Conservation (phyloP, 2,113 vertebrate genomes). For the Vireo altiloquus region DNA sequence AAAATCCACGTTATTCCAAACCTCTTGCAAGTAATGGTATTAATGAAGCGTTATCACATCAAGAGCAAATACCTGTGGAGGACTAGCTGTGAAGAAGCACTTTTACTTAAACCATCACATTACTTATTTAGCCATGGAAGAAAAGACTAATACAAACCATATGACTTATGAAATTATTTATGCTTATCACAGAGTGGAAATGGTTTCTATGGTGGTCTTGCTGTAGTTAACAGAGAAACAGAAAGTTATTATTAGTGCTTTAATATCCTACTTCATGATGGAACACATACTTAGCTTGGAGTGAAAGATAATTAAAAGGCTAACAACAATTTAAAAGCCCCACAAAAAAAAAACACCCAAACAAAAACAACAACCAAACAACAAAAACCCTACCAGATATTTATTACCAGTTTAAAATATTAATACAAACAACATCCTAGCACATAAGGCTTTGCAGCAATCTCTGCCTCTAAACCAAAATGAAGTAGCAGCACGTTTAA, state of each 20-base stretch:
- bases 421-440: not conserved
- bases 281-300: not conserved
- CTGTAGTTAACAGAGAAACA: not conserved
- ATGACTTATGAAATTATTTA: not conserved
- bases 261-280: not conserved
- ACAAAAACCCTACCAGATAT: not conserved
- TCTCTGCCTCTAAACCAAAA: not conserved
- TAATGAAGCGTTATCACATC: not conserved
- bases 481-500: not conserved
- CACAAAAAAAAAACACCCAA: not conserved
- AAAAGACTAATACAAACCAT: not conserved
- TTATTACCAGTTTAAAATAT: constrained; percentile 33
- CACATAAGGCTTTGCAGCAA: not conserved
- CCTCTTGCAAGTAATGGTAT: not conserved
- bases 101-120: not conserved
- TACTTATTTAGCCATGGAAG: not conserved
- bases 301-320: constrained; percentile 29
- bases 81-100: not conserved
- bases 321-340: not conserved
- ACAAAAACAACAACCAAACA: no score
- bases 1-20: not conserved
- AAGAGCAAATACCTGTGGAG: not conserved
- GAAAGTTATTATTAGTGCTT: not conserved
- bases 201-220: not conserved
- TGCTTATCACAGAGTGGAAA: not conserved